Evolutionary conservation across 2,113 vertebrate species (phyloP).

Genomic region (Bujurquina vittata): DNA sequence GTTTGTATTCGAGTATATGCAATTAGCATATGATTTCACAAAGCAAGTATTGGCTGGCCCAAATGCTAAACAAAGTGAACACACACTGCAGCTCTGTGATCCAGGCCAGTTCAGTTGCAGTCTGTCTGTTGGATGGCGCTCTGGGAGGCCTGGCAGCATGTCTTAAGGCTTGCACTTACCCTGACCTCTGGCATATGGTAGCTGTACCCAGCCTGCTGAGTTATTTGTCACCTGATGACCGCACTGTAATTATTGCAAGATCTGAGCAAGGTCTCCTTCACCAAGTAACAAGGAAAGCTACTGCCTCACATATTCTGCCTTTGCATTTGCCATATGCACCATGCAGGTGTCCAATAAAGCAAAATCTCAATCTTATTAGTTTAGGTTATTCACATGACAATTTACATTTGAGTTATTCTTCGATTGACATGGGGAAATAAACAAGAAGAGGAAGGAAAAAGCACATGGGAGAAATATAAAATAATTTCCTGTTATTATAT

Average conservation of each 20-base stretch:
- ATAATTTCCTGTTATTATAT: too few relatives aligned
- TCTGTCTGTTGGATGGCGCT: constrained; percentile 46
- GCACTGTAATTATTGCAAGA: constrained; percentile 29
- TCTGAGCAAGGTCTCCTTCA: constrained; percentile 22
- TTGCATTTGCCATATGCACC: neutral
- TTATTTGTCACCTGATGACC: constrained; percentile 64
- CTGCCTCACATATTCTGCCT: neutral
- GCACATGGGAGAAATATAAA: too few relatives aligned
- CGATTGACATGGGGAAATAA: too few relatives aligned
- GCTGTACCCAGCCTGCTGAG: constrained; percentile 63
- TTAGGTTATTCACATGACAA: too few relatives aligned
- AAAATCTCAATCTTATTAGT: neutral
- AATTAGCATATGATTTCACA: neutral
- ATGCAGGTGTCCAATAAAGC: neutral
- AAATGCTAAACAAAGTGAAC: constrained; percentile 20
- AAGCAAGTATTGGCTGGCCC: constrained; percentile 9
- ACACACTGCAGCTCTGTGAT: constrained; percentile 11
- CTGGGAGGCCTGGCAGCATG: constrained; percentile 60
- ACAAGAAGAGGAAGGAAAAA: too few relatives aligned
- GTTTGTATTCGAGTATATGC: neutral
- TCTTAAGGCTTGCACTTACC: constrained; percentile 62
- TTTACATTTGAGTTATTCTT: too few relatives aligned
- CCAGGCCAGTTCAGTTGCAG: constrained; percentile 26
- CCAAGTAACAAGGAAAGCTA: constrained; percentile 1
- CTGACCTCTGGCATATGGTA: constrained; percentile 76